These are phyloP conservation scores for Carassius gibelio DNA, from an alignment of 2,113 vertebrate species.

Conservation along the genomic window DNA sequence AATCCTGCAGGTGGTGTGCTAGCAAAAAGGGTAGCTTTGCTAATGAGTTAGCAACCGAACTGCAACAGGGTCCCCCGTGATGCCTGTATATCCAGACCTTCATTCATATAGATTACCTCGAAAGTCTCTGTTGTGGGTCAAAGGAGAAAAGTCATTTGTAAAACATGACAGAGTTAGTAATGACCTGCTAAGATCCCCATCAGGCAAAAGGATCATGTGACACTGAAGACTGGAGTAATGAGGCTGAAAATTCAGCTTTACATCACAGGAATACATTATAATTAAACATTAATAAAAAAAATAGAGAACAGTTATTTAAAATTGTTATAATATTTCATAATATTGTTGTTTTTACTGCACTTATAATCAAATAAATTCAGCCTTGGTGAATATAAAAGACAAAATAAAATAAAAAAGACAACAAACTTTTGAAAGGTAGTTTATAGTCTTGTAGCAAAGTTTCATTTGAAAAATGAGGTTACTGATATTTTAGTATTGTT, in stretches of 20 bases:
- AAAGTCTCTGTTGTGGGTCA: slow-evolving; percentile 28
- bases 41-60: slow-evolving; percentile 28
- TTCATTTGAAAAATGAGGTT: neutral
- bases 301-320: neutral
- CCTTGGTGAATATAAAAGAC: neutral
- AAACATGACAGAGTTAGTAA: slow-evolving; percentile 33
- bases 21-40: neutral
- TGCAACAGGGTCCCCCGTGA: slow-evolving; percentile 9
- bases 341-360: neutral
- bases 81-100: slow-evolving; percentile 7
- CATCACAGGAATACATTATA: neutral
- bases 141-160: slow-evolving; percentile 21
- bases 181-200: slow-evolving; percentile 5
- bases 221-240: neutral
- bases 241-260: neutral
- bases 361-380: neutral
- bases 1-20: slow-evolving; percentile 29
- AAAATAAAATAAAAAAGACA: no score
- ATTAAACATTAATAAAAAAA: neutral
- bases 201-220: neutral
- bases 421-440: neutral
- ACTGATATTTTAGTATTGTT: neutral
- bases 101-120: slow-evolving; percentile 14
- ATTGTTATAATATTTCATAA: neutral
- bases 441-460: neutral